These are phyloP conservation scores for Hipposideros larvatus DNA, from an alignment of 2,797 vertebrate species.

Conservation along the genomic window DNA sequence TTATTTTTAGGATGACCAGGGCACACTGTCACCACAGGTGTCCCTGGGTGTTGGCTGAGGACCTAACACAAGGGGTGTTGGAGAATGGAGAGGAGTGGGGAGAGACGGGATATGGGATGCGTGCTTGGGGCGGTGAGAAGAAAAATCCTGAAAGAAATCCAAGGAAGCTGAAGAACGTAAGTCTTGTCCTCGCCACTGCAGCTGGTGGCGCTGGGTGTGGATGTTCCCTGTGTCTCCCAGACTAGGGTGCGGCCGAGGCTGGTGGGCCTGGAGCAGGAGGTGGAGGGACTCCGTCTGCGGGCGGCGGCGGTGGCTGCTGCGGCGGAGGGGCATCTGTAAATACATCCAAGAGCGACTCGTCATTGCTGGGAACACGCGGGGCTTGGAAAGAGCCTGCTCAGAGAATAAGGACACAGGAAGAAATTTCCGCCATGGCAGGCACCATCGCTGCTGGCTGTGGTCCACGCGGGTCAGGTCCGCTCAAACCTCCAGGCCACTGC, in stretches of 20 bases:
- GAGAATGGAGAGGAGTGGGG: neutral
- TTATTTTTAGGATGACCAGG: constrained; percentile 2
- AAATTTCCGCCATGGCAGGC: neutral
- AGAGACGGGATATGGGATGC: neutral
- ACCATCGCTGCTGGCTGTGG: neutral
- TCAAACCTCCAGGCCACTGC: neutral
- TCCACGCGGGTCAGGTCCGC: neutral
- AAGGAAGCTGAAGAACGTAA: constrained; percentile 75
- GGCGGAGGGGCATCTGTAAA: constrained; percentile 91
- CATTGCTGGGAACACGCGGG: constrained; percentile 8
- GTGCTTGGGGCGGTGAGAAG: constrained; percentile 51
- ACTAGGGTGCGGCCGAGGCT: constrained; percentile 89
- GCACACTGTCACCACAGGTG: neutral
- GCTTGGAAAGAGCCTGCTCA: neutral
- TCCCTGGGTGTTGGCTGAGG: neutral
- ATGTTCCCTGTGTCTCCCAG: constrained; percentile 61
- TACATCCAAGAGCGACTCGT: constrained; percentile 51
- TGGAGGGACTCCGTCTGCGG: constrained; percentile 92
- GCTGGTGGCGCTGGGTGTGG: constrained; percentile 63
- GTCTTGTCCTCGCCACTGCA: constrained; percentile 79
- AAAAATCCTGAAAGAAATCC: constrained; percentile 65
- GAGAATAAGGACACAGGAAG: neutral
- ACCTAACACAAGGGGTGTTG: neutral
- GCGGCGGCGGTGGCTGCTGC: constrained; percentile 83
- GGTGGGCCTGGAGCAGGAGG: constrained; percentile 91